These are phyloP conservation scores for Frankliniella intonsa DNA, from an alignment of 2,888 invertebrate species.

Conservation along the genomic window DNA sequence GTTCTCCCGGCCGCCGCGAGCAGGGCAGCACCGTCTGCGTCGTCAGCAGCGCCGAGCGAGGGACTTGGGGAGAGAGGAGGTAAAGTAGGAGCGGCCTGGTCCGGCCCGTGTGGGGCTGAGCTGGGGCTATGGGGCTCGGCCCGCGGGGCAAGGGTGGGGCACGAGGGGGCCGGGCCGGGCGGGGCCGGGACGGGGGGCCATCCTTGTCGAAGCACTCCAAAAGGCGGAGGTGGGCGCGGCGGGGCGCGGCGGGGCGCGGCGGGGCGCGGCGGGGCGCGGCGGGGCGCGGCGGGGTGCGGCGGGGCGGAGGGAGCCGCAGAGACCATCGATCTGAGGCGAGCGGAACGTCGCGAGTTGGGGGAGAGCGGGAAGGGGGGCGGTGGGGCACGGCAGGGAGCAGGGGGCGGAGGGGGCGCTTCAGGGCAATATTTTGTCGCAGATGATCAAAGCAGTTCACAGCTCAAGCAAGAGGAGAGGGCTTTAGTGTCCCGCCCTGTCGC, in stretches of 20 bases:
- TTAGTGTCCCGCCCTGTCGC: no score
- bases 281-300: neutral
- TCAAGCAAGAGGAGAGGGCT: no score
- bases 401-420: no score
- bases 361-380: no score
- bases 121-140: neutral
- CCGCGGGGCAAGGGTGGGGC: neutral
- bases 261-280: neutral
- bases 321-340: neutral
- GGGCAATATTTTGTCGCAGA: no score
- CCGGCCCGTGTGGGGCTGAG: no score
- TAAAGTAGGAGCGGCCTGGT: no score
- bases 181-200: slow-evolving; percentile 2
- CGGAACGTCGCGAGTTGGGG: no score
- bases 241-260: neutral
- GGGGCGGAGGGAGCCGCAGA: no score
- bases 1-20: neutral
- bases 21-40: slow-evolving; percentile 3
- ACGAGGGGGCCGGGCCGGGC: neutral
- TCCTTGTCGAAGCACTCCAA: slow-evolving; percentile 15
- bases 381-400: no score
- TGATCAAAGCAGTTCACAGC: no score
- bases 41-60: neutral
- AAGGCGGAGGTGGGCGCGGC: neutral
- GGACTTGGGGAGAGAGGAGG: no score